These are phyloP conservation scores for Aphaenogaster ashmeadi DNA, from an alignment of 1,140 invertebrate species.

Conservation along the genomic window DNA sequence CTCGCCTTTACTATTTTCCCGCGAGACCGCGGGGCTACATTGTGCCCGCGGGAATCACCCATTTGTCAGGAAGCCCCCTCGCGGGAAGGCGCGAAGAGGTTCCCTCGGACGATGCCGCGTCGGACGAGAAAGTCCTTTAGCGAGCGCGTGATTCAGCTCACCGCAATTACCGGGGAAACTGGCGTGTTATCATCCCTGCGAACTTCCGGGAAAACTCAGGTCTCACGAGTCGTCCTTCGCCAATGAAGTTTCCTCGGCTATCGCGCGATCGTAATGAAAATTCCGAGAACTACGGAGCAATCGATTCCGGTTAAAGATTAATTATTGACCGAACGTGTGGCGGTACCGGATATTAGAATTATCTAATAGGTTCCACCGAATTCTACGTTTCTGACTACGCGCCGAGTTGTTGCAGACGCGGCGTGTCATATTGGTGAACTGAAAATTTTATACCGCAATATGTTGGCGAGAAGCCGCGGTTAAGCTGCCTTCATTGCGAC, in stretches of 20 bases:
- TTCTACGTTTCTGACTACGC: background rate
- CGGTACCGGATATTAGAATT: background rate
- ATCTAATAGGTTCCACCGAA: background rate
- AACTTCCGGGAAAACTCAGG: constrained; percentile 7
- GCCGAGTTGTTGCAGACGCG: background rate
- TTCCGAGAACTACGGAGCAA: constrained; percentile 1
- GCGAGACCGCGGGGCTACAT: background rate
- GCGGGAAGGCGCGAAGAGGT: background rate
- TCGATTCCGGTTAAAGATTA: background rate
- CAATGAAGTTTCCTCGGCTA: background rate
- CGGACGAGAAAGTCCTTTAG: constrained; percentile 1
- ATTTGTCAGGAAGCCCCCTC: background rate
- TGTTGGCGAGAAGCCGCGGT: constrained; percentile 22
- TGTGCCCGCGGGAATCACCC: constrained; percentile 2
- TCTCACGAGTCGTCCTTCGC: background rate
- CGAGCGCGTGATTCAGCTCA: constrained; percentile 12
- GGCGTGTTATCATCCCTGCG: background rate
- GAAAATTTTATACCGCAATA: constrained; percentile 24
- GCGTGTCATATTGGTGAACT: background rate
- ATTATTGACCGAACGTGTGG: background rate
- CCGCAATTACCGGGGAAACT: constrained; percentile 15
- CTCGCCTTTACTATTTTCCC: constrained; percentile 51
- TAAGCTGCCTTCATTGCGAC: constrained; percentile 28
- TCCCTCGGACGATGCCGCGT: background rate
- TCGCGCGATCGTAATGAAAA: constrained; percentile 10